Conservation (phyloP, 2,113 vertebrate genomes). For the Tyto alba region DNA sequence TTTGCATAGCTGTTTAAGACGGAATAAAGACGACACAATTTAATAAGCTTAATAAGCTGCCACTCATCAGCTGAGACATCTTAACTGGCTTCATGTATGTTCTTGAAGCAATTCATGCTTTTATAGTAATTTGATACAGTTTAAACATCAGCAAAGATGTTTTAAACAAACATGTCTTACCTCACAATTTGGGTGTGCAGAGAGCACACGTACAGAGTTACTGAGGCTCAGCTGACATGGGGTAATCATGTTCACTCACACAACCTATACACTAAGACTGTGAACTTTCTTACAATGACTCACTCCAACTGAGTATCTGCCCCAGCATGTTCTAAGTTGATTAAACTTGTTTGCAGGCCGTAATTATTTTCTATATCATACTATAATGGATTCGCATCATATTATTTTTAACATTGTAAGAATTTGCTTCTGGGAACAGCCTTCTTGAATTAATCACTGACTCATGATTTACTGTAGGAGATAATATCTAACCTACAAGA, state of each 20-base stretch:
- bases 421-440: constrained; percentile 62
- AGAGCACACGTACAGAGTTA: neutral
- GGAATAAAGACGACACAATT: neutral
- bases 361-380: constrained; percentile 50
- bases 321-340: constrained; percentile 1
- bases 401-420: constrained; percentile 52
- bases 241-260: neutral
- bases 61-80: constrained; percentile 14
- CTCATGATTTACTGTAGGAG: constrained; percentile 51
- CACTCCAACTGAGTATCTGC: neutral
- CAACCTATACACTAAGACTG: neutral
- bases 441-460: constrained; percentile 56
- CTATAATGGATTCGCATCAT: neutral
- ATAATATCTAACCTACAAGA: constrained; percentile 49
- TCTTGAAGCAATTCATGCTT: neutral
- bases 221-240: neutral
- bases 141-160: neutral
- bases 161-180: neutral
- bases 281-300: neutral
- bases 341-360: constrained; percentile 39
- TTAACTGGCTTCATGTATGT: neutral
- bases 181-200: neutral
- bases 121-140: neutral
- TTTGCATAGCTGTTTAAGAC: neutral
- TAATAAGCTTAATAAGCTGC: constrained; percentile 24